These are phyloP conservation scores for Eumaeus atala DNA, from an alignment of 1,140 invertebrate genomes.

Conservation along the genomic window DNA sequence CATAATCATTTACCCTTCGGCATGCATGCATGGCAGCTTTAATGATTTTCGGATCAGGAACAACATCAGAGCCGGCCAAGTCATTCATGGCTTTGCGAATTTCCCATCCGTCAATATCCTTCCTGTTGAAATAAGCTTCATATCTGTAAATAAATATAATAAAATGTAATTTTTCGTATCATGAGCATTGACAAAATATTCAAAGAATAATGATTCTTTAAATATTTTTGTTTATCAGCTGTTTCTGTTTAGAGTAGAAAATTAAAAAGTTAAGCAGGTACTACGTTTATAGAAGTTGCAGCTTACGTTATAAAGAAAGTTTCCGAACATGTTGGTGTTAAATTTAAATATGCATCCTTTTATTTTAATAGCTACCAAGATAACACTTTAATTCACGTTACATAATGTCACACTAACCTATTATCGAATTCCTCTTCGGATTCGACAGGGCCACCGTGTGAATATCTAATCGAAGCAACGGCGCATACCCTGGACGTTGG, in stretches of 20 bases:
- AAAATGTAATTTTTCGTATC: slow-evolving; percentile 16
- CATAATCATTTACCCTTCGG: slow-evolving; percentile 94
- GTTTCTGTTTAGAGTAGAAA: background rate
- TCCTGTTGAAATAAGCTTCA: slow-evolving; percentile 89
- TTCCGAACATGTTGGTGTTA: too few species aligned
- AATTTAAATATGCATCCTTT: too few species aligned
- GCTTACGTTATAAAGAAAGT: too few species aligned
- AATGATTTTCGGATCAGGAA: slow-evolving; percentile 96
- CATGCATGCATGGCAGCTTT: slow-evolving; percentile 94
- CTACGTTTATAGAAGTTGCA: too few species aligned
- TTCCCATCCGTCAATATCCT: slow-evolving; percentile 97
- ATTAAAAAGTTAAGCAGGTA: too few species aligned
- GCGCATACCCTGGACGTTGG: slow-evolving; percentile 49
- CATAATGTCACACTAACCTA: slow-evolving; percentile 68
- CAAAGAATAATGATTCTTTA: too few species aligned
- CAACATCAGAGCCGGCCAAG: slow-evolving; percentile 90
- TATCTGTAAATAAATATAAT: slow-evolving; percentile 75
- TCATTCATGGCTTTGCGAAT: slow-evolving; percentile 91
- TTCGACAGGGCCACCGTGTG: slow-evolving; percentile 55
- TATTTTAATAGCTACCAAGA: too few species aligned
- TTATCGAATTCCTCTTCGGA: slow-evolving; percentile 63
- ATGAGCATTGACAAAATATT: background rate
- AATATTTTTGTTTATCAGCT: background rate
- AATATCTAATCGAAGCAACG: slow-evolving; percentile 38
- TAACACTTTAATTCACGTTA: slow-evolving; percentile 44